A percentile compares a stretch with the other conserved stretches of the same genome.
Evolutionary conservation across 2,113 vertebrate species (phyloP).

Genomic region (Cryptomyrus ogoouensis): DNA sequence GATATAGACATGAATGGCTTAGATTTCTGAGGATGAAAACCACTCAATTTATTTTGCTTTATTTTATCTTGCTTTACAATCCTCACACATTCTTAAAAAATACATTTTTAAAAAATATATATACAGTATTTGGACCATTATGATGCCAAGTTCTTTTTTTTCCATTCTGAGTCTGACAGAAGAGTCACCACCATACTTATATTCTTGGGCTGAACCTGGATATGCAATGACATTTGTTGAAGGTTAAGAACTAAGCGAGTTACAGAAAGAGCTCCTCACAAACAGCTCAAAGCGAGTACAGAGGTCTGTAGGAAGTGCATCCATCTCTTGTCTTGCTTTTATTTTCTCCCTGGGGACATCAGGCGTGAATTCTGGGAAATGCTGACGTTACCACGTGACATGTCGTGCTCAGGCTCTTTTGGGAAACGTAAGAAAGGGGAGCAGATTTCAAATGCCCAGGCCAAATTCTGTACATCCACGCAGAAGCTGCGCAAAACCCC

Average conservation of each 20-base stretch:
- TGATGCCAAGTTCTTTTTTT: neutral
- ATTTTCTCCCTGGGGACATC: neutral
- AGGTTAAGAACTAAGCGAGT: conserved; percentile 3
- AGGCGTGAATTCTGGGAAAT: neutral
- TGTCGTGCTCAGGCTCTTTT: neutral
- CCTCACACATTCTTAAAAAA: neutral
- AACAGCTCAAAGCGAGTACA: conserved; percentile 8
- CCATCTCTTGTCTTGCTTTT: neutral
- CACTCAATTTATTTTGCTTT: neutral
- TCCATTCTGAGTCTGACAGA: neutral
- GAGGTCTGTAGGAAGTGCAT: neutral
- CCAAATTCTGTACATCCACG: neutral
- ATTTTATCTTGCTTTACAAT: neutral
- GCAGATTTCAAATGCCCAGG: neutral
- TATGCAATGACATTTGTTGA: conserved; percentile 7
- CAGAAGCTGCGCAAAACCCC: neutral
- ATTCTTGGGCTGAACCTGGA: neutral
- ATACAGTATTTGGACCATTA: neutral
- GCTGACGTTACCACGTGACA: neutral
- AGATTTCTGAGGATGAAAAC: neutral
- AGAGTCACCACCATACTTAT: neutral
- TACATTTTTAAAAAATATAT: neutral
- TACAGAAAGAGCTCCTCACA: neutral
- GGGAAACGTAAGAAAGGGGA: neutral
- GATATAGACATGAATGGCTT: too few relatives aligned